These are phyloP conservation scores for Pogonomyrmex barbatus DNA, from an alignment of 1,140 invertebrate species.

Conservation along the genomic window DNA sequence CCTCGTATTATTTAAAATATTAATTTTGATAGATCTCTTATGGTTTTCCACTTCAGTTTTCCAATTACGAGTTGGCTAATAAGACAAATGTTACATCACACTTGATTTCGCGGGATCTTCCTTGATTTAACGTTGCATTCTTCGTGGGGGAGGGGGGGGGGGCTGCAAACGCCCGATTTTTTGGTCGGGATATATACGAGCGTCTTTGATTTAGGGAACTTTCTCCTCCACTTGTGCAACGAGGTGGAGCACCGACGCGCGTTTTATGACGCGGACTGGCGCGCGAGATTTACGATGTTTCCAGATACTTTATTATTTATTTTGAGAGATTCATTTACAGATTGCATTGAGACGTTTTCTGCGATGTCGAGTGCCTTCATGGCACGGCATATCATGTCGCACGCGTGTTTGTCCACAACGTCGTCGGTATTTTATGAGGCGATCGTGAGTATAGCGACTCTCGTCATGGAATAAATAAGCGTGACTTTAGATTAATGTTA, in stretches of 20 bases:
- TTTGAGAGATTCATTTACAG: slow-evolving; percentile 57
- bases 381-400: slow-evolving; percentile 21
- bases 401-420: slow-evolving; percentile 1
- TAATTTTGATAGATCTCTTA: not conserved
- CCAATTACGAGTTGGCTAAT: slow-evolving; percentile 21
- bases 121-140: slow-evolving; percentile 43
- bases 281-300: slow-evolving; percentile 58
- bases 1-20: not conserved
- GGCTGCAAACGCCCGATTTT: slow-evolving; percentile 33
- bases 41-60: not conserved
- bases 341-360: slow-evolving; percentile 60
- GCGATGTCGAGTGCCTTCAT: slow-evolving; percentile 13
- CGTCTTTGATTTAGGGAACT: slow-evolving; percentile 60
- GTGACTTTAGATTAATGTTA: slow-evolving; percentile 33
- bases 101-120: slow-evolving; percentile 21
- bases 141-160: too few relatives aligned
- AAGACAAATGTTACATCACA: slow-evolving; percentile 24
- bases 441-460: slow-evolving; percentile 17
- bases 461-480: slow-evolving; percentile 26
- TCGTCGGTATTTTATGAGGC: slow-evolving; percentile 41
- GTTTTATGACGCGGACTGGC: slow-evolving; percentile 55
- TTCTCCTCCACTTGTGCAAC: slow-evolving; percentile 61
- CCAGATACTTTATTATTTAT: slow-evolving; percentile 62
- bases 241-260: slow-evolving; percentile 50
- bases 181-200: slow-evolving; percentile 19